These are phyloP conservation scores for Cygnus atratus DNA, from an alignment of 2,113 vertebrate species.

Conservation along the genomic window DNA sequence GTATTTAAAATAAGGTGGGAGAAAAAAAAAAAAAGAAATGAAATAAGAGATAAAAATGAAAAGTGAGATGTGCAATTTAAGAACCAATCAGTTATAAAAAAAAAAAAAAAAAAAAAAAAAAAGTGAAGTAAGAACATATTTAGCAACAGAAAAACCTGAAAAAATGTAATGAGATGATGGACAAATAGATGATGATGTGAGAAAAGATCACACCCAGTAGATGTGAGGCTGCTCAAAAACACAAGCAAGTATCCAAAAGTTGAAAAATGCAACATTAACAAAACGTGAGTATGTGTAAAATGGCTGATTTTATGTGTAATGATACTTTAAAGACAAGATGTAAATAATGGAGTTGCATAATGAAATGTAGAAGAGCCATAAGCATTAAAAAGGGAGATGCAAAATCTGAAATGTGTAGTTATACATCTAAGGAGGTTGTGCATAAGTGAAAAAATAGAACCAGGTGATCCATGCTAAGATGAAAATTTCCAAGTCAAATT, in stretches of 20 bases:
- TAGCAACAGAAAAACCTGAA: not conserved
- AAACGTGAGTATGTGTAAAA: not conserved
- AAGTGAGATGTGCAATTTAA: not conserved
- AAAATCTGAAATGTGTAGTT: not conserved
- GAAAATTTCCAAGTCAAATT: not conserved
- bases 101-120: not conserved
- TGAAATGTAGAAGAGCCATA: not conserved
- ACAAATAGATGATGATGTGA: not conserved
- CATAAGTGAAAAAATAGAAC: not conserved
- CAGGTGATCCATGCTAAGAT: not conserved
- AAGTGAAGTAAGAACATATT: not conserved
- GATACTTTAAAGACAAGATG: not conserved
- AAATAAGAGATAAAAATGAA: not conserved
- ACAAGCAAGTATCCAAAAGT: not conserved
- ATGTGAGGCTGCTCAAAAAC: not conserved
- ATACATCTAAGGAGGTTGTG: not conserved
- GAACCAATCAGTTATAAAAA: not conserved
- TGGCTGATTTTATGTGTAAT: not conserved
- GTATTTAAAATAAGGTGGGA: not conserved
- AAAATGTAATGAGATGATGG: not conserved
- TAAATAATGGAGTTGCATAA: not conserved
- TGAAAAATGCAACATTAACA: not conserved
- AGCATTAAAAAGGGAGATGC: not conserved
- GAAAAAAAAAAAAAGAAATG: not conserved
- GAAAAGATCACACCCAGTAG: not conserved